Evolutionary conservation across 1,140 invertebrate species (phyloP), one percentile per base, ranked within the genome.

Genomic region (Adelges cooleyi): DNA sequence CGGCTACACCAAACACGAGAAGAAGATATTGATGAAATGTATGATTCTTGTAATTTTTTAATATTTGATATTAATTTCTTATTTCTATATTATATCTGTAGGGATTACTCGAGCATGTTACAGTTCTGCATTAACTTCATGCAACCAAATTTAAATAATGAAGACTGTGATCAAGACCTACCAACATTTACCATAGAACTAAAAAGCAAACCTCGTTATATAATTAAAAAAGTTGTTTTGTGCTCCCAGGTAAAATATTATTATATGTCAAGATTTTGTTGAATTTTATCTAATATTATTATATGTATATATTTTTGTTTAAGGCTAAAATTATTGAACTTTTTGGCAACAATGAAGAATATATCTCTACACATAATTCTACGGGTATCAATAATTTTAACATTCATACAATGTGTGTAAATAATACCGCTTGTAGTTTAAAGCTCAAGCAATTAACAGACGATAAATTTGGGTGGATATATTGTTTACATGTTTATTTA

Each of bases 271-370:
- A n/a, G n/a, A n/a, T n/a, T n/a, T n/a, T n/a, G n/a, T n/a, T n/a
- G n/a, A n/a, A n/a, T n/a, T n/a, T n/a, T n/a, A n/a, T n/a, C n/a
- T n/a, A n/a, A n/a, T n/a, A n/a, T n/a, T n/a, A n/a, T n/a, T n/a
- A n/a, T n/a, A n/a, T n/a, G n/a, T n/a, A n/a, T n/a, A n/a, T 51
- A 17, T 51, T 44, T 17, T 11, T 25, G n/a, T 59, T 59, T 42
- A n/a, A 59, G 53, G 53, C 53, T 2, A 59, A 27, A 44, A 44
- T 44, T 10, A 11, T 59, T 18, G 53, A 59, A 59, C 38, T 59
- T 0, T 59, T 59, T 18, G 53, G 38, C 6, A 59, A 59, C 23
- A 18, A 8, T 5, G 53, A 23, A 59, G 53, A 59, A 27, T 59
- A 59, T 44, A 10, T 59, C 2, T 59, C 53, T 8, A 59, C n/a